A percentile compares a stretch with the other conserved stretches of the same genome.
phyloP scores from a whole-genome alignment of 1,140 invertebrate species.

The Dendroctonus valens region DNA sequence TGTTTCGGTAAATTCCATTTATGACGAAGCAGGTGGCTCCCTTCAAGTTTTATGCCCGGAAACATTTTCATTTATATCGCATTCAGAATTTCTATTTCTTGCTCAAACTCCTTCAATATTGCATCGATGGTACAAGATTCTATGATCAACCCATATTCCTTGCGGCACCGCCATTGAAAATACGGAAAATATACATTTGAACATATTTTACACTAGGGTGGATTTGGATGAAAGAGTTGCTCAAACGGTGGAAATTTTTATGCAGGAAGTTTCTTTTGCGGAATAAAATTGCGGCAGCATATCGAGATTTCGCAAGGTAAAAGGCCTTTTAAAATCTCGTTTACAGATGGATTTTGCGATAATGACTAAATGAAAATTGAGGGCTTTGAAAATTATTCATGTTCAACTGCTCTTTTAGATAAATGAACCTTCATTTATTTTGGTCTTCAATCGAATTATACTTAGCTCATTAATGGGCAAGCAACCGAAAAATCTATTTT shows the following conservation, averaged over 20 bases:
- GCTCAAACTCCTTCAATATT: slow-evolving; percentile 20
- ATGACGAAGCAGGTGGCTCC: too few relatives aligned
- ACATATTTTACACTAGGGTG: slow-evolving; percentile 36
- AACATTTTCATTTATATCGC: too few relatives aligned
- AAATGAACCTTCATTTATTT: too few relatives aligned
- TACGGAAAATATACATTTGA: slow-evolving; percentile 37
- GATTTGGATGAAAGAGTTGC: slow-evolving; percentile 32
- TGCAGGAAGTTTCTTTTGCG: slow-evolving; percentile 17
- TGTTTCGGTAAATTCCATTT: too few relatives aligned
- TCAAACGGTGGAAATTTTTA: slow-evolving; percentile 32
- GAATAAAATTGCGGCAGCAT: slow-evolving; percentile 16
- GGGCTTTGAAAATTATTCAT: neutral
- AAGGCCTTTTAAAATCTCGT: slow-evolving; percentile 6
- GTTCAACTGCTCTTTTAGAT: neutral
- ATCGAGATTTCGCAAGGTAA: slow-evolving; percentile 12
- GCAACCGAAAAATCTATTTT: too few relatives aligned
- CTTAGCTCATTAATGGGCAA: too few relatives aligned
- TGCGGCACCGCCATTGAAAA: slow-evolving; percentile 16
- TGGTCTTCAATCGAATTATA: too few relatives aligned
- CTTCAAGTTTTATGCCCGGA: too few relatives aligned
- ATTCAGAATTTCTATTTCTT: slow-evolving; percentile 4
- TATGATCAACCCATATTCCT: slow-evolving; percentile 22
- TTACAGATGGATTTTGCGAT: too few relatives aligned
- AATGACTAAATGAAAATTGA: neutral
- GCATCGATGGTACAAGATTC: slow-evolving; percentile 16